Base-by-base conservation (phyloP, 2,113 vertebrate genomes). In the Ramphastos sulfuratus region DNA sequence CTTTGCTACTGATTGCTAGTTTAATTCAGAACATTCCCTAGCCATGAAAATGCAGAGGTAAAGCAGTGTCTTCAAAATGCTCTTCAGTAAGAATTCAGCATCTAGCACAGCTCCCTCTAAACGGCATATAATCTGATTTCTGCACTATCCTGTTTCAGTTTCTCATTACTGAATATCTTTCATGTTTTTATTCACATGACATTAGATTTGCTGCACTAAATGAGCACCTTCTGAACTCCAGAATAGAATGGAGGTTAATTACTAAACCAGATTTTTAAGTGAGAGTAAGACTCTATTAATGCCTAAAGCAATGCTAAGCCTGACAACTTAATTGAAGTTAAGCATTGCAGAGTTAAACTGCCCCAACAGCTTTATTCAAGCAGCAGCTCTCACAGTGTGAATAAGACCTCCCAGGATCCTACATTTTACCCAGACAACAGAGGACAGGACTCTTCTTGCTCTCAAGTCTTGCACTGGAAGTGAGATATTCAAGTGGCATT, bases 221-320 rank as follows among this genome's bases (percentile, higher is more conserved):
- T 50, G 50, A 94, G 81, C 75, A 87, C 85, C 78, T 96, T 91
- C 91, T 96, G 95, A 93, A 95, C 93, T 86, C 66, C 73, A 76
- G 89, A 92, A 89, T 79, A 90, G 94, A 90, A 94, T 56, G 52
- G 74, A 94, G 75, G 72, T 94, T 94, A 97, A 97, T 96, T 96
- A 95, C 95, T 93, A 95, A 93, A 92, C 83, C 85, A 94, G 90
- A 82, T 93, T 95, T 94, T 93, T 94, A 92, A 96, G 84, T 58
- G 91, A 96, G 93, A 96, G 91, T 79, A 95, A 92, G 94, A 95
- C 90, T 95, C 92, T 92, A 92, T 93, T 94, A 97, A 95, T 55
- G 95, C 94, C 93, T 95, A 89, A 69, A 96, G 96, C 92, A 87
- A 94, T 89, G 85, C 75, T 96, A 89, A 90, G 92, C 75, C 35